Conservation (phyloP, 1,140 invertebrate species). For the Eriosoma lanigerum region DNA sequence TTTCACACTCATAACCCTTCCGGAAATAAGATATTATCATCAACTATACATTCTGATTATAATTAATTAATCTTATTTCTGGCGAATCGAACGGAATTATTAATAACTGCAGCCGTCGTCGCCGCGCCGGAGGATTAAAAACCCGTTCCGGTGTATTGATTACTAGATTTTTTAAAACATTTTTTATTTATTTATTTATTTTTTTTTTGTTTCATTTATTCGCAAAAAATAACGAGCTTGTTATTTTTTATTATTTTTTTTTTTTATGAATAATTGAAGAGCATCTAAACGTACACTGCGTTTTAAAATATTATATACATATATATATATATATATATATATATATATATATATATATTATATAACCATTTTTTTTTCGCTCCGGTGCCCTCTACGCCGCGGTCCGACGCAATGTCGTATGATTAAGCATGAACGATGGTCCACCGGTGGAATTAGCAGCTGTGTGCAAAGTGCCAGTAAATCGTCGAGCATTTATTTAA, state of each 20-base stretch:
- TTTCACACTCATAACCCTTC: too few species aligned
- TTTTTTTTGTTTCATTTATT: too few species aligned
- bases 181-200: too few species aligned
- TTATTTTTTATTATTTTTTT: constrained; percentile 7
- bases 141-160: not conserved
- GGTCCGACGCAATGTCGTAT: not conserved
- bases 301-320: too few species aligned
- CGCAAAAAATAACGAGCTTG: not conserved
- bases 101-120: not conserved
- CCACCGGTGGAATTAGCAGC: constrained; percentile 11
- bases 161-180: not conserved
- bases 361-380: too few species aligned
- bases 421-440: constrained; percentile 34
- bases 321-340: too few species aligned
- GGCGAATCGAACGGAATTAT: not conserved
- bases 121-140: too few species aligned
- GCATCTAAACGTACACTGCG: not conserved
- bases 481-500: constrained; percentile 41
- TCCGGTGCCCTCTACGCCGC: not conserved
- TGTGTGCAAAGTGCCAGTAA: constrained; percentile 10
- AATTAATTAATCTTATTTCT: not conserved
- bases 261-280: constrained; percentile 22
- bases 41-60: too few species aligned
- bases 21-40: too few species aligned
- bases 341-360: too few species aligned